Base-by-base conservation (phyloP, 2,797 vertebrate species). In the Gambusia yucatana region DNA sequence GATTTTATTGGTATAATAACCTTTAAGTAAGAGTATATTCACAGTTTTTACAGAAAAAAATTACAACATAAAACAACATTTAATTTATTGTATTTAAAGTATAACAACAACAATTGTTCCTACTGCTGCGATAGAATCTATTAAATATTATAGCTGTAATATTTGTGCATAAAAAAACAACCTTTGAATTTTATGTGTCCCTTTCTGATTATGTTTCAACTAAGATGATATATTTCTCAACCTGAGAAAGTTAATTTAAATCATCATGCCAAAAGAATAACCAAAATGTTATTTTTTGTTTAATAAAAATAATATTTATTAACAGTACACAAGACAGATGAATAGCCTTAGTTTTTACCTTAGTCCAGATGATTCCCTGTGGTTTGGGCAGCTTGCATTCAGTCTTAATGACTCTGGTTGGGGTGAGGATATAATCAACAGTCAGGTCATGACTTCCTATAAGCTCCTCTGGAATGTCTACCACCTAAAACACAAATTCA, bases 401-500 rank as follows among this genome's bases (percentile, higher is more conserved):
- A 0, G 98, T 99, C 84, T 93, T 76, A 80, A 99, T 96, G 28
- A 96, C 92, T 90, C 96, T 96, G 13, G 96, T 98, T 1, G 98
- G 98, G 5, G 98, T 99, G 70, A 99, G 95, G 86, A 99, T 97
- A 80, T 97, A 99, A 94, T 99, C 97, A 75, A 99, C 98, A 0
- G 96, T 97, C 86, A 99, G 94, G 91, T 99, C 98, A 6, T 99
- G 97, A 57, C 93, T 95, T 73, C 87, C 97, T 0, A 97, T 90
- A 0, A 99, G 94, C 4, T 93, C 94, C 77, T 99, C 97, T 13
- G 97, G 96, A 83, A 99, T 93, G 83, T 98, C 96, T 8, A 98
- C 48, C 6, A 99, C 96, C 98, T 99, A 59, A 59, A 79, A 71
- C 36, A 82, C 46, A 84, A 78, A 81, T 7, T 6, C 13, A 70